Evolutionary conservation across 2,797 vertebrate genomes (phyloP).

Genomic region (Pseudomugil gertrudae): DNA sequence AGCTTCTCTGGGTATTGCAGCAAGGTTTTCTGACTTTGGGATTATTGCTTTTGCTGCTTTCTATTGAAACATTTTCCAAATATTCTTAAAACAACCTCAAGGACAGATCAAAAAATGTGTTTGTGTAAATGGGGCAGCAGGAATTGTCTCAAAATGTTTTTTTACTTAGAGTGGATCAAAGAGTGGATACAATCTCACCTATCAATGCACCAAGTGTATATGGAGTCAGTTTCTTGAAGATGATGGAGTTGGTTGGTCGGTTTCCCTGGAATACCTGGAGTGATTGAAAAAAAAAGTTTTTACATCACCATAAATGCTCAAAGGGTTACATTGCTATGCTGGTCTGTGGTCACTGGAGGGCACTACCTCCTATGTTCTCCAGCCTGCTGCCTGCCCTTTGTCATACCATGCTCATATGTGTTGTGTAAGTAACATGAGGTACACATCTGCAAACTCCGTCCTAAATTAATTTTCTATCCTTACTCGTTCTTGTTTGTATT

Average conservation of each 20-base stretch:
- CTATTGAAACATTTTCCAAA: too few species aligned
- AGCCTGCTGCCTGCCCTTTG: neutral
- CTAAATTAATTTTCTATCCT: neutral
- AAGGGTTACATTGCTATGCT: constrained; percentile 2
- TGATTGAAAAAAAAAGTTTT: constrained; percentile 16
- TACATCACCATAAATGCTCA: neutral
- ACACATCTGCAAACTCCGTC: neutral
- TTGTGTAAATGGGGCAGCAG: neutral
- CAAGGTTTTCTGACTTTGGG: constrained; percentile 1
- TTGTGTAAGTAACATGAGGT: neutral
- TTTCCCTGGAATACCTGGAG: constrained; percentile 97
- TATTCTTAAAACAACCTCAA: too few species aligned
- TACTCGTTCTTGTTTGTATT: neutral
- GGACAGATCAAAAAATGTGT: too few species aligned
- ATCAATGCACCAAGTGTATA: constrained; percentile 93
- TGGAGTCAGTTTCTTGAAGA: constrained; percentile 93
- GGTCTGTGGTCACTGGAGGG: constrained; percentile 41
- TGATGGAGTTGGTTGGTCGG: constrained; percentile 94
- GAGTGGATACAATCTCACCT: constrained; percentile 79
- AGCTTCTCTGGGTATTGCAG: constrained; percentile 2
- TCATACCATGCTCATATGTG: neutral
- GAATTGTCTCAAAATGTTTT: too few species aligned
- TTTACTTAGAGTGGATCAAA: neutral
- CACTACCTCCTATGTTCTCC: constrained; percentile 4
- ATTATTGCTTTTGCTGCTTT: neutral